Percentiles rank a stretch among this genome's conserved stretches.
Conservation (phyloP, 2,888 invertebrate species). For the Lasioglossum morio region DNA sequence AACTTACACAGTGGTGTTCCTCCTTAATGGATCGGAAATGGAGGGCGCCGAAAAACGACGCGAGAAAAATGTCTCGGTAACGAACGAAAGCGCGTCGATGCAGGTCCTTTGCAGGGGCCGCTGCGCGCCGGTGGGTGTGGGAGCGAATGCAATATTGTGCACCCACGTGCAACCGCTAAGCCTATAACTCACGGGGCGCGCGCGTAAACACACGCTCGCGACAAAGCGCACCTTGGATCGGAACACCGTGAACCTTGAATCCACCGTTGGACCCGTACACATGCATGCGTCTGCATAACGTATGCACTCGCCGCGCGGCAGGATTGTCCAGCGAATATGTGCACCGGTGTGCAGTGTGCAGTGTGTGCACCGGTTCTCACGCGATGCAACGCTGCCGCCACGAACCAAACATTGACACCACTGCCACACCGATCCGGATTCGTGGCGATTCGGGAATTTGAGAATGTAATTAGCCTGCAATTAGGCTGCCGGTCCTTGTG, state of each 20-base stretch:
- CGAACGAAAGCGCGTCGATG: conserved; percentile 62
- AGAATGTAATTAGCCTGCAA: background rate
- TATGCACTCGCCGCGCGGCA: background rate
- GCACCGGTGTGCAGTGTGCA: conserved; percentile 6
- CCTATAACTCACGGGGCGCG: conserved; percentile 62
- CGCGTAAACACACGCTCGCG: conserved; percentile 40
- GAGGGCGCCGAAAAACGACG: conserved; percentile 10
- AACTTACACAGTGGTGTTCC: no score
- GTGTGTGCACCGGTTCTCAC: conserved; percentile 43
- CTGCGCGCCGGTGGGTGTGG: conserved; percentile 68
- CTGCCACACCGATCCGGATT: background rate
- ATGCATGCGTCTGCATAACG: background rate
- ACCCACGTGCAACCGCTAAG: conserved; percentile 71
- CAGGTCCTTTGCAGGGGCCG: conserved; percentile 35
- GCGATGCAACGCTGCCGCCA: conserved; percentile 29
- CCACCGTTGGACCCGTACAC: background rate
- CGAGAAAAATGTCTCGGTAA: conserved; percentile 33
- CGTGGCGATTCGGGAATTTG: background rate
- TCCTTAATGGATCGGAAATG: background rate
- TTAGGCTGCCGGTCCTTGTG: background rate
- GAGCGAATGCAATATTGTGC: conserved; percentile 72
- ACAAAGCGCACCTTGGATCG: conserved; percentile 57
- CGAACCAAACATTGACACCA: background rate
- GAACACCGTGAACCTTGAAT: conserved; percentile 55
- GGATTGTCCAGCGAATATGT: background rate